phyloP scores from a whole-genome alignment of 1,140 invertebrate genomes.

The Panagrolaimus sp. region DNA sequence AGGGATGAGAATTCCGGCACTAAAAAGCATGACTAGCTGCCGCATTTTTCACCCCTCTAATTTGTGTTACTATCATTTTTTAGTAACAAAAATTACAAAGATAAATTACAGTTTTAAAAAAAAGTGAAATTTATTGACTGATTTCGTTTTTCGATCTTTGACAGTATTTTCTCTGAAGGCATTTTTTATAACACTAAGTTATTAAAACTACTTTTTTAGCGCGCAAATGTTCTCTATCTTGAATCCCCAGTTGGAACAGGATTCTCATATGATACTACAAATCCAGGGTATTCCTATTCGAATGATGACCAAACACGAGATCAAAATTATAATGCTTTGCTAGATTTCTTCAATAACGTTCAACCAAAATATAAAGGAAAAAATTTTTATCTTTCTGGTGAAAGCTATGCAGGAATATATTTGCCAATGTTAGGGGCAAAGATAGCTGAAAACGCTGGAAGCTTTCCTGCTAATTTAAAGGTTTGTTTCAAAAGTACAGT shows the following conservation, averaged over 20 bases:
- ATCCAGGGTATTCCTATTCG: constrained; percentile 16
- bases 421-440: constrained; percentile 18
- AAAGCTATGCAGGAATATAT: constrained; percentile 18
- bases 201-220: constrained; percentile 15
- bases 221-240: constrained; percentile 37
- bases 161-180: too few species aligned
- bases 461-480: neutral
- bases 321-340: constrained; percentile 30
- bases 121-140: too few species aligned
- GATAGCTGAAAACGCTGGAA: neutral
- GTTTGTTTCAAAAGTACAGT: neutral
- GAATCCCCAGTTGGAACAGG: constrained; percentile 50
- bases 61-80: too few species aligned
- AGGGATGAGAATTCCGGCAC: too few species aligned
- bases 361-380: constrained; percentile 15
- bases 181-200: too few species aligned
- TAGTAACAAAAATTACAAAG: too few species aligned
- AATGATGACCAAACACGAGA: constrained; percentile 25
- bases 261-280: constrained; percentile 38
- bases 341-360: constrained; percentile 28
- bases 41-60: too few species aligned
- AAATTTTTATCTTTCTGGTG: constrained; percentile 16
- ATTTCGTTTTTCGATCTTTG: too few species aligned
- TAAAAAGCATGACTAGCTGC: too few species aligned
- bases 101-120: too few species aligned